Percentiles rank a stretch among this genome's conserved stretches.
phyloP scores from a whole-genome alignment of 2,888 invertebrate genomes.

The Petrophora chlorosata region DNA sequence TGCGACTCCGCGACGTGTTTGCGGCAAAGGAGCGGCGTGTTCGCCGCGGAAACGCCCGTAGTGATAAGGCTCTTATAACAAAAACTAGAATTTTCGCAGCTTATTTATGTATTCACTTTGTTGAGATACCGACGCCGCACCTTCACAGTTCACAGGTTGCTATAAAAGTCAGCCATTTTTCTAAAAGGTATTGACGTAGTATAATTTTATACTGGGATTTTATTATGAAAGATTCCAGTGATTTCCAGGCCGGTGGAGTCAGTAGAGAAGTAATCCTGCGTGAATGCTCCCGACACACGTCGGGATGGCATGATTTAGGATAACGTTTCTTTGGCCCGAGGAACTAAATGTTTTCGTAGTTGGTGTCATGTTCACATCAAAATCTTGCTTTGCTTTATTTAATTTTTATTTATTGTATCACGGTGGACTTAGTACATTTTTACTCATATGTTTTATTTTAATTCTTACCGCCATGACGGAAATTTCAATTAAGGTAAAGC shows the following conservation, averaged over 20 bases:
- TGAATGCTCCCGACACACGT: conserved; percentile 48
- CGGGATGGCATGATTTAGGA: conserved; percentile 54
- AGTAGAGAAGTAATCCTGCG: conserved; percentile 43
- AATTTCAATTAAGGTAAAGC: too few species aligned
- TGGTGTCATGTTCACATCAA: conserved; percentile 7
- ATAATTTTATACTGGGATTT: conserved; percentile 36
- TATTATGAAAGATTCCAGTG: conserved; percentile 41
- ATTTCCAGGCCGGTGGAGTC: conserved; percentile 39
- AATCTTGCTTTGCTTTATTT: not conserved
- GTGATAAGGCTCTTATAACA: too few species aligned
- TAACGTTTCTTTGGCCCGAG: conserved; percentile 36
- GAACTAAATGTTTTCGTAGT: conserved; percentile 27
- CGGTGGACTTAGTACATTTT: too few species aligned
- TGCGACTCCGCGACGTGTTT: too few species aligned
- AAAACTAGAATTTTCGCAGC: not conserved
- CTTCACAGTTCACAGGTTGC: conserved; percentile 30
- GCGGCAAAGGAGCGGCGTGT: too few species aligned
- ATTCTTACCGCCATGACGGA: too few species aligned
- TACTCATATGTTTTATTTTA: too few species aligned
- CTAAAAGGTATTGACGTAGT: conserved; percentile 39
- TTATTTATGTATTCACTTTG: conserved; percentile 50
- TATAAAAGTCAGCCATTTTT: conserved; percentile 43
- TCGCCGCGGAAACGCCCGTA: too few species aligned
- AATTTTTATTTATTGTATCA: too few species aligned
- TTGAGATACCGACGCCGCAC: conserved; percentile 33